Evolutionary conservation across 2,888 invertebrate genomes (phyloP), one percentile per base, ranked within the genome.

Genomic region (Heliconius ismenius): DNA sequence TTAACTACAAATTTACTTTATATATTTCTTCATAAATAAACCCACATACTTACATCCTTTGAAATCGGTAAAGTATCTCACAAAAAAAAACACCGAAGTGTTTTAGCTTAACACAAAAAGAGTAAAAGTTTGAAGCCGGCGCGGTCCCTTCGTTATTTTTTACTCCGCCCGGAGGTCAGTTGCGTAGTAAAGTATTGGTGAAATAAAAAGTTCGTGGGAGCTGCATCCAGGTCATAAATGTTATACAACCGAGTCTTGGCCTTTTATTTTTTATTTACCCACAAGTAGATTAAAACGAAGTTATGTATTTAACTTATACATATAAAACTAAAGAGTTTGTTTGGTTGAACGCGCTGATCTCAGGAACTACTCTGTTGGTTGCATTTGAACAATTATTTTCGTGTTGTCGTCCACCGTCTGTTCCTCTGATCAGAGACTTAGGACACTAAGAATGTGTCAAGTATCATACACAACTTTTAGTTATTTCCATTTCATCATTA

Each of bases 171-270:
- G 82, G 90, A 92, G 92, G 92, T 91, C 91, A 91, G 88, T 80
- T 85, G 86, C 85, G 90, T 88, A 88, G 91, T 92, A 91, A 89
- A 86, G 88, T 87, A 87, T 87, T 85, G 88, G 88, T 85, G 85
- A 87, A 90, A 91, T 89, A 87, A 87, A 88, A 86, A 86, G 84
- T 84, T 85, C 86, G 84, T 90, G 90, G 87, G 89, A 90, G 87
- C 86, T 84, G 84, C 88, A 90, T 87, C 86, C 91, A 88, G 90
- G 90, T 91, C 91, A 90, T 91, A 91, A 91, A 90, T 83, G 83
- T 80, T 83, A 80, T 83, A 81, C 85, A 82, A 82, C 86, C 21
- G 54, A 54, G 26, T n/a, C 54, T 69, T 69, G 49, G 24, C 4
- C 39, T 54, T 69, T 69, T 54, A 2, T 28, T 49, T 69, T 28